Evolutionary conservation across 2,797 vertebrate genomes (phyloP).

Genomic region (Hippopotamyrus pictus): DNA sequence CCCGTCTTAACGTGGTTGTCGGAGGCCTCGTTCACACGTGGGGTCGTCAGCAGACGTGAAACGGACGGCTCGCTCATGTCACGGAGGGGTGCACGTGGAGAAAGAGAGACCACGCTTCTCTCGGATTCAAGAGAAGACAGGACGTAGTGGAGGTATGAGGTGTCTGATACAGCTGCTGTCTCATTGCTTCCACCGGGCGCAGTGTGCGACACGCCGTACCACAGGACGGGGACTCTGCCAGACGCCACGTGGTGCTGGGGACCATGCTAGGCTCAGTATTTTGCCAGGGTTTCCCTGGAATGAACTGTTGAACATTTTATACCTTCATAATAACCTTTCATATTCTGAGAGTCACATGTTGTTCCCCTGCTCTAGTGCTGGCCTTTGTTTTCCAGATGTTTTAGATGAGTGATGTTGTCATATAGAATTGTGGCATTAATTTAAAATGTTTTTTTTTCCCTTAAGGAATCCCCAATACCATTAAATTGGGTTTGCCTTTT

Average conservation of each 20-base stretch:
- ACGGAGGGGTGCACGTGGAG: not conserved
- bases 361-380: slow-evolving; percentile 66
- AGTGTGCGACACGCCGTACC: slow-evolving; percentile 4
- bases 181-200: not conserved
- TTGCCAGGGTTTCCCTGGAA: slow-evolving; percentile 31
- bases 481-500: slow-evolving; percentile 14
- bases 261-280: slow-evolving; percentile 32
- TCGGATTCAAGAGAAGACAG: not conserved
- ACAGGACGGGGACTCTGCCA: slow-evolving; percentile 40
- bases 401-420: slow-evolving; percentile 66
- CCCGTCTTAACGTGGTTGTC: not conserved
- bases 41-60: not conserved
- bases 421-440: slow-evolving; percentile 58
- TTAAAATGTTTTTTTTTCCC: slow-evolving; percentile 22
- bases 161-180: not conserved
- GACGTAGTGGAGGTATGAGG: not conserved
- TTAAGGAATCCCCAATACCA: slow-evolving; percentile 15
- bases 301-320: slow-evolving; percentile 48
- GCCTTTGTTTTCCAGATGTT: slow-evolving; percentile 59
- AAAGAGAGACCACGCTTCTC: not conserved
- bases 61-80: not conserved
- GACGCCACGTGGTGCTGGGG: slow-evolving; percentile 39
- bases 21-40: not conserved
- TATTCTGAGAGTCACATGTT: slow-evolving; percentile 53
- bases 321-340: slow-evolving; percentile 57